A percentile compares a stretch with the other conserved stretches of the same genome.
Evolutionary conservation across 2,113 vertebrate species (phyloP).

Genomic region (Pygoscelis adeliae): DNA sequence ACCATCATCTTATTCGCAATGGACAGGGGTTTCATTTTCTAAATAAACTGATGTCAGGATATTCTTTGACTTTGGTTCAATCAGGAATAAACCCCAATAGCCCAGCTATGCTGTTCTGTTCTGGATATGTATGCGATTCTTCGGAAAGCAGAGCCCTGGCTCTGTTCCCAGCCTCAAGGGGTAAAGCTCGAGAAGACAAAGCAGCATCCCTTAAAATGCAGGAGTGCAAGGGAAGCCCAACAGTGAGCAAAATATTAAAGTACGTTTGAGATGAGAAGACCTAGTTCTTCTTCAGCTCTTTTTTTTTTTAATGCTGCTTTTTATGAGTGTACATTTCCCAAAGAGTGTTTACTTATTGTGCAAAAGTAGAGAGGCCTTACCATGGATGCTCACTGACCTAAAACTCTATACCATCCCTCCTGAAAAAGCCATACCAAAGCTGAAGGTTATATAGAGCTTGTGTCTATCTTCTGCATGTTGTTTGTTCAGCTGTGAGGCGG

Average conservation of each 20-base stretch:
- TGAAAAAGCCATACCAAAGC: neutral
- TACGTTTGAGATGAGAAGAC: neutral
- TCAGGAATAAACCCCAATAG: neutral
- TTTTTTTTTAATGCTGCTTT: neutral
- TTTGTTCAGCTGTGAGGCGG: constrained; percentile 43
- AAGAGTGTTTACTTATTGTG: neutral
- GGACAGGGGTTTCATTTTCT: neutral
- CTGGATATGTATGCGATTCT: neutral
- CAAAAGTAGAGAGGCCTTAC: neutral
- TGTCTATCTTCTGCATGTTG: constrained; percentile 19
- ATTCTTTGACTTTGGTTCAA: neutral
- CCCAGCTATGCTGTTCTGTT: neutral
- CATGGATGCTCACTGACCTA: neutral
- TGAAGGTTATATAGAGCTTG: neutral
- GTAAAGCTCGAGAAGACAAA: neutral
- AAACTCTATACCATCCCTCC: neutral
- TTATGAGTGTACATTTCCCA: neutral
- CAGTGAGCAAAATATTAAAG: neutral
- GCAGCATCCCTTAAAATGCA: neutral
- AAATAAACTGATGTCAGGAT: neutral
- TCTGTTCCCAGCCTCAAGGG: neutral
- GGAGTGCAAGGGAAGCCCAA: neutral
- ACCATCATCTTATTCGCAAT: rapidly evolving
- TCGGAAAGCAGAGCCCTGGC: neutral
- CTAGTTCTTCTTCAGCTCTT: neutral